These are phyloP conservation scores for Sogatella furcifera DNA, from an alignment of 1,140 invertebrate species.

Conservation along the genomic window DNA sequence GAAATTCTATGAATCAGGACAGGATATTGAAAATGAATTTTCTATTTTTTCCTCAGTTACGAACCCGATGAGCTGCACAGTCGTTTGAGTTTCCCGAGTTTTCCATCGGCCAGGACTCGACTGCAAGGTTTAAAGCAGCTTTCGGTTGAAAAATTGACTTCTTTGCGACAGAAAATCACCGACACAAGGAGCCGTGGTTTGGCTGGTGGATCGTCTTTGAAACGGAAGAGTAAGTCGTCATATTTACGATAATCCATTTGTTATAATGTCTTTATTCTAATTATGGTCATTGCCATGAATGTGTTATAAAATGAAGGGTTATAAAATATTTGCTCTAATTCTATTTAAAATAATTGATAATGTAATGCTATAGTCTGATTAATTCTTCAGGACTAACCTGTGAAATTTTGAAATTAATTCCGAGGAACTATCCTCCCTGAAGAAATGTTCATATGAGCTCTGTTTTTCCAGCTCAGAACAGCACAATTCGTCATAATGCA, in stretches of 20 bases:
- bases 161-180: constrained; percentile 50
- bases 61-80: not conserved
- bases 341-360: no score
- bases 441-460: no score
- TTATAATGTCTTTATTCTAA: not conserved
- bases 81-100: constrained; percentile 20
- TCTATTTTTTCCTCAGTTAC: not conserved
- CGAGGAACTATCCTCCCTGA: no score
- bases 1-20: no score
- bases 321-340: no score
- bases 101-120: constrained; percentile 41
- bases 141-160: constrained; percentile 51
- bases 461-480: no score
- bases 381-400: no score
- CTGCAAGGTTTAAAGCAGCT: constrained; percentile 51
- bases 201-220: constrained; percentile 22
- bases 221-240: constrained; percentile 6
- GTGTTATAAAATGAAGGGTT: no score
- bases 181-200: constrained; percentile 31
- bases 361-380: no score
- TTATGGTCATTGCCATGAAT: not conserved
- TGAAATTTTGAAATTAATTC: no score
- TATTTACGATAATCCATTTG: not conserved
- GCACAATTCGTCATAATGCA: no score
- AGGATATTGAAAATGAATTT: no score